Evolutionary conservation across 2,797 vertebrate species (phyloP).

Genomic region (Sebastes oblongus): DNA sequence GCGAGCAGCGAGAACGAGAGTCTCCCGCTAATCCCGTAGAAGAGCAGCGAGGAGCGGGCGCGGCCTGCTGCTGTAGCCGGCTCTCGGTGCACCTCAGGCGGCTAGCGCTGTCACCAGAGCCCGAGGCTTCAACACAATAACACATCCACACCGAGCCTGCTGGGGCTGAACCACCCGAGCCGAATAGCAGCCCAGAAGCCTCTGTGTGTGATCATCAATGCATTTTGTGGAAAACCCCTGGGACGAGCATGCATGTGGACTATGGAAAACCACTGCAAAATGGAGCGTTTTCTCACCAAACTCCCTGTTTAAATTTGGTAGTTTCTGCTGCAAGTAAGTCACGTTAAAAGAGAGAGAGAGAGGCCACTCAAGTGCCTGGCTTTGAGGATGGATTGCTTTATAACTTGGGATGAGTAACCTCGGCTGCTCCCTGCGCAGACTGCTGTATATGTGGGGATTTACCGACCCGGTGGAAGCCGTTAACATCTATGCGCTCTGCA

Average conservation of each 20-base stretch:
- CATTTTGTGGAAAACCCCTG: constrained; percentile 14
- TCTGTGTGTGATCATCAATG: constrained; percentile 15
- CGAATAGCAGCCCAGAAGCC: constrained; percentile 8
- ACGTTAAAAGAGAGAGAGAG: neutral
- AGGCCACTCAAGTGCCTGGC: too few relatives aligned
- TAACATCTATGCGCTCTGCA: constrained; percentile 63
- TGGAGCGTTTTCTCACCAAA: constrained; percentile 38
- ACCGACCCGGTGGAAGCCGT: constrained; percentile 31
- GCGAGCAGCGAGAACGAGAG: constrained; percentile 3
- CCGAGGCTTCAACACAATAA: constrained; percentile 78
- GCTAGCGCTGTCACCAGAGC: constrained; percentile 52
- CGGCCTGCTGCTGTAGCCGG: constrained; percentile 81
- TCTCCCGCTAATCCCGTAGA: constrained; percentile 38
- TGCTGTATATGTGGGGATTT: constrained; percentile 42
- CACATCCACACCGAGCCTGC: constrained; percentile 57
- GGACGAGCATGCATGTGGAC: constrained; percentile 45
- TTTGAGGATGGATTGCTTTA: constrained; percentile 44
- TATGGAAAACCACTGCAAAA: constrained; percentile 29
- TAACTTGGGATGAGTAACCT: constrained; percentile 44
- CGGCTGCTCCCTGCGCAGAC: constrained; percentile 31
- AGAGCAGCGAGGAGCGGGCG: constrained; percentile 23
- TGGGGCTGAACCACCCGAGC: constrained; percentile 33
- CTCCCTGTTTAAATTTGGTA: constrained; percentile 43
- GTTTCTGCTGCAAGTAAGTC: constrained; percentile 19
- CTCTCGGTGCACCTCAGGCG: constrained; percentile 61